phyloP scores from a whole-genome alignment of 2,888 invertebrate species.

The Tanytarsus gracilentus region DNA sequence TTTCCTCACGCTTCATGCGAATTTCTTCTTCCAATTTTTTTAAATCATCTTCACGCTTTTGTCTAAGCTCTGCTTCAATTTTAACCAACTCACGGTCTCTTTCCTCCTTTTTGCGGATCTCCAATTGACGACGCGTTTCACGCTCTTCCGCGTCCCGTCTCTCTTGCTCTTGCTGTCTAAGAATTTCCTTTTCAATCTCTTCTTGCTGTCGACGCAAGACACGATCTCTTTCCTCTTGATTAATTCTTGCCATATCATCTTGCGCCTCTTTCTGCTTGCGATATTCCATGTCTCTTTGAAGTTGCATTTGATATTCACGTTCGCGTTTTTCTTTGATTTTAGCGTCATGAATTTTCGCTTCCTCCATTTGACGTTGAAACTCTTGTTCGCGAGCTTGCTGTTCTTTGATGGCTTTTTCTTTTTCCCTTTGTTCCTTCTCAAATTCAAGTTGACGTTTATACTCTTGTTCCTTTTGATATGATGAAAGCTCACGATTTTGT shows the following conservation, averaged over 20 bases:
- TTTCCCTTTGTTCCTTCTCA: slow-evolving; percentile 9
- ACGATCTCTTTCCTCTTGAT: slow-evolving; percentile 16
- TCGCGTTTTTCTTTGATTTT: slow-evolving; percentile 14
- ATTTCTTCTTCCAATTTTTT: slow-evolving; percentile 10
- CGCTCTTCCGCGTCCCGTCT: neutral
- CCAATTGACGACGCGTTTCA: slow-evolving; percentile 2
- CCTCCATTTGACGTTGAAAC: slow-evolving; percentile 10
- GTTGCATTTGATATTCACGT: slow-evolving; percentile 1
- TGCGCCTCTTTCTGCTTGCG: slow-evolving; percentile 6
- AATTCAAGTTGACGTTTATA: slow-evolving; percentile 15
- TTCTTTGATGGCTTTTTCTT: slow-evolving; percentile 7
- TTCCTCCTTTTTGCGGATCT: slow-evolving; percentile 10
- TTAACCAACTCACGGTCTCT: slow-evolving; percentile 10
- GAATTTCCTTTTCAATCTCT: slow-evolving; percentile 23
- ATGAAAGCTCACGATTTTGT: neutral
- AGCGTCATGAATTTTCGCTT: neutral
- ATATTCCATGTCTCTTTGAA: slow-evolving; percentile 16
- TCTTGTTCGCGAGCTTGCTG: slow-evolving; percentile 11
- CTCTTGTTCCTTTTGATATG: slow-evolving; percentile 7
- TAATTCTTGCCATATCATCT: neutral
- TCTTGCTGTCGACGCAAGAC: slow-evolving; percentile 16
- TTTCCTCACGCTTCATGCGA: slow-evolving; percentile 22
- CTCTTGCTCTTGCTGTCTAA: slow-evolving; percentile 11
- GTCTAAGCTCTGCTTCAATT: slow-evolving; percentile 11
- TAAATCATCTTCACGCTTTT: slow-evolving; percentile 13